A percentile compares a stretch with the other conserved stretches of the same genome.
These are phyloP conservation scores for Ramphastos sulfuratus DNA, from an alignment of 2,113 vertebrate species.

Conservation along the genomic window DNA sequence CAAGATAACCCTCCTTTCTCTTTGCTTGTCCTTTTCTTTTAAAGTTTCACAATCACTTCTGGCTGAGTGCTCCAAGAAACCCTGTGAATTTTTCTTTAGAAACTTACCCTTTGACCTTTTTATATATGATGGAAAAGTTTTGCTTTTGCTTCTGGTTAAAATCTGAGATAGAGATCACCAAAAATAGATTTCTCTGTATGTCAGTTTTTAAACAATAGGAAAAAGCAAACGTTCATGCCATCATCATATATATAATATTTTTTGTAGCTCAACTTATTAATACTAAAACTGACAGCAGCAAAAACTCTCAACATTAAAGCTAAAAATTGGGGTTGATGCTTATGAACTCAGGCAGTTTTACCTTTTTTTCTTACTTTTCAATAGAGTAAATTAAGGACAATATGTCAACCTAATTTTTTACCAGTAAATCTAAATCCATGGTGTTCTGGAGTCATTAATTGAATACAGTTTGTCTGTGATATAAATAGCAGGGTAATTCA, in stretches of 20 bases:
- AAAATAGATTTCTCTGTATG: slow-evolving; percentile 35
- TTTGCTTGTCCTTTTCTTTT: background rate
- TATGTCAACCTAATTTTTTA: slow-evolving; percentile 17
- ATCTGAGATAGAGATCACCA: background rate
- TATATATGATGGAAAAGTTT: slow-evolving; percentile 6
- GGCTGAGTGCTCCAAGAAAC: background rate
- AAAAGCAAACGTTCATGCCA: slow-evolving; percentile 20
- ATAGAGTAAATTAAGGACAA: background rate
- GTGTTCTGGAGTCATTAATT: background rate
- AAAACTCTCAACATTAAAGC: slow-evolving; percentile 1
- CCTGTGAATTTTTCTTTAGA: background rate
- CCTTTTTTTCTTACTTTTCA: slow-evolving; percentile 45
- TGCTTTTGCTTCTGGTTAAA: slow-evolving; percentile 48
- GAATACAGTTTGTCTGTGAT: background rate
- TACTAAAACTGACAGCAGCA: slow-evolving; percentile 20
- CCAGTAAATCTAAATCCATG: background rate
- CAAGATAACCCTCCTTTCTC: background rate
- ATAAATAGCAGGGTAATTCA: background rate
- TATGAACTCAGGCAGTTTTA: slow-evolving; percentile 5
- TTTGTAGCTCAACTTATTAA: background rate
- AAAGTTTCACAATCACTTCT: background rate
- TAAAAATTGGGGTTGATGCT: slow-evolving; percentile 21
- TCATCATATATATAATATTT: slow-evolving; percentile 23
- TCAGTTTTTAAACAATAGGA: slow-evolving; percentile 19
- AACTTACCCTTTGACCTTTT: slow-evolving; percentile 26